Percentiles rank a stretch among this genome's conserved stretches.
Evolutionary conservation across 1,140 invertebrate species (phyloP).

Genomic region (Aphidius gifuensis): DNA sequence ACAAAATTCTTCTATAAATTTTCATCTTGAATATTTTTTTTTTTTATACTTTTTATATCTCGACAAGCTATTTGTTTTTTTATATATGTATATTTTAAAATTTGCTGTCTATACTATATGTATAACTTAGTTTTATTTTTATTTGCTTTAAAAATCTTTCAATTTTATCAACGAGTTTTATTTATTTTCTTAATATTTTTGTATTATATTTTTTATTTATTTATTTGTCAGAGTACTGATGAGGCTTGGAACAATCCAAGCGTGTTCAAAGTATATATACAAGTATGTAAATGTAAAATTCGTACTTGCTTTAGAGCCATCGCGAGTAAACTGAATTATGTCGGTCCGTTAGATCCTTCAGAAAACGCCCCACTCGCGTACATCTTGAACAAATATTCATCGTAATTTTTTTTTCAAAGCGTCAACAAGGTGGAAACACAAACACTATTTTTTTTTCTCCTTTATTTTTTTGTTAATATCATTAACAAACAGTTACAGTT

Average conservation of each 20-base stretch:
- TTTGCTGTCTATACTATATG: not conserved
- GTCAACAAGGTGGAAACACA: slow-evolving; percentile 25
- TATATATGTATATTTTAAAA: not conserved
- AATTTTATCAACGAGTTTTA: too few species aligned
- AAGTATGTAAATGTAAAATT: slow-evolving; percentile 18
- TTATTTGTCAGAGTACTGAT: slow-evolving; percentile 12
- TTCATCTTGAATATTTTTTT: slow-evolving; percentile 1
- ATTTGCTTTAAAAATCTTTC: too few species aligned
- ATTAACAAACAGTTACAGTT: too few species aligned
- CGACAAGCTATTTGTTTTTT: not conserved
- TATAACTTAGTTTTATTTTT: too few species aligned
- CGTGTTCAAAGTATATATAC: slow-evolving; percentile 1
- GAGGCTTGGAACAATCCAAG: slow-evolving; percentile 2
- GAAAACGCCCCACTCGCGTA: not conserved
- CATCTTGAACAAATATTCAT: slow-evolving; percentile 26
- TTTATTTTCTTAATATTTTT: too few species aligned
- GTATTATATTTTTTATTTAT: too few species aligned
- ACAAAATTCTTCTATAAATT: slow-evolving; percentile 12
- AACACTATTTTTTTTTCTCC: not conserved
- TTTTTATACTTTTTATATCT: not conserved
- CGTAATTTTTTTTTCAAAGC: slow-evolving; percentile 14
- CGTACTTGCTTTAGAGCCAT: slow-evolving; percentile 6
- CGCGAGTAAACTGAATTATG: slow-evolving; percentile 29
- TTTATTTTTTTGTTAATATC: too few species aligned
- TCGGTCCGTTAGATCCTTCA: slow-evolving; percentile 28